Base-by-base conservation (phyloP, 1,140 invertebrate species). In the Habropoda laboriosa region DNA sequence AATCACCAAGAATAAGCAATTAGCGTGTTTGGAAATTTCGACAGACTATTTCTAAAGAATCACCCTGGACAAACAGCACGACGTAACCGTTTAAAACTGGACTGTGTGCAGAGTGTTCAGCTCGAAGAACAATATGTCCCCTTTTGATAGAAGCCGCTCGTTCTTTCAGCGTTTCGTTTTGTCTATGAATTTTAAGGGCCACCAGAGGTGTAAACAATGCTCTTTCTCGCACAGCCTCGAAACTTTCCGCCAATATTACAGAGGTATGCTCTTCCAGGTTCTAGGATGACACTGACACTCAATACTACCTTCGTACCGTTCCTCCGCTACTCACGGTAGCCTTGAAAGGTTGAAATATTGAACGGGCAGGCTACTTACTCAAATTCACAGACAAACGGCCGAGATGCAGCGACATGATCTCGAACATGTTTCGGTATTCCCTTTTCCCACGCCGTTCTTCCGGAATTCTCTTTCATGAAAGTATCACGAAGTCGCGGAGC, bases 391-490 rank as follows among this genome's bases (percentile, higher is more conserved):
- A 58, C 55, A 68, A 76, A 51, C 51, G 55, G 53, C 16, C 2
- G 2, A 42, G 55, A 51, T 30, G 27, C 55, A 3, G 7, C 13
- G 24, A 3, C 24, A n/a, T 12, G 66, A 51, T 27, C 30, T 32
- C 55, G 53, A 27, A 49, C 53, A 4, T 35, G 75, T 61, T 78
- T 32, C 40, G 12, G 18, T 78, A 78, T 78, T 78, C 75, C 10
- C 75, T 78, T 58, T 71, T 51, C 3, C 64, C 12, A 7, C 18
- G 24, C 53, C n/a, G 55, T 60, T 60, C 42, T 47, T 71, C 8
- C 55, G 21, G 51, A 51, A 78, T 78, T 78, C 75, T 47, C 55
- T 78, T 78, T 78, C 67, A 40, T 71, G 66, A 71, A 78, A 53
- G 55, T 71, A 60, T 71, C 55, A 71, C 38, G 63, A 61, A 3